Conservation (phyloP, 2,888 invertebrate genomes). For the Dermolepida albohirtum region DNA sequence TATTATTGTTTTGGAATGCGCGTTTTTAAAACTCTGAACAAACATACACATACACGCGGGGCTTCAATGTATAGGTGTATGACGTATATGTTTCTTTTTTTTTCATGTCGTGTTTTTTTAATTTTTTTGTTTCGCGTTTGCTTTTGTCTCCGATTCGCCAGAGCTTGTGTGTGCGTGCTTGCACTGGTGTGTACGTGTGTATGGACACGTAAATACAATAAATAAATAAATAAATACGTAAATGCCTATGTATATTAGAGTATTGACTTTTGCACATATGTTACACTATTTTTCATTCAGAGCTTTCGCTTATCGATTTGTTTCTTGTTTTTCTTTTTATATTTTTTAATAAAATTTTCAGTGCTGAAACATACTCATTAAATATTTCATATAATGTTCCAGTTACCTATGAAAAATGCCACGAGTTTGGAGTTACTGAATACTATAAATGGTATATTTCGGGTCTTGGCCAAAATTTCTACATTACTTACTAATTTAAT, state of each 20-base stretch:
- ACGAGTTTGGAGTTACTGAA: no score
- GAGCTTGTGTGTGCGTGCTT: background rate
- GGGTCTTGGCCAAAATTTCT: no score
- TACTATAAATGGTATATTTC: no score
- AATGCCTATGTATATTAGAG: no score
- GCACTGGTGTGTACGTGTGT: background rate
- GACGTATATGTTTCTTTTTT: constrained; percentile 46
- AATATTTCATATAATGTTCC: no score
- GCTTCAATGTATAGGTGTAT: constrained; percentile 41
- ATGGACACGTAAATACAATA: background rate
- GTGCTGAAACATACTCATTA: no score
- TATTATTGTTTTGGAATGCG: constrained; percentile 68
- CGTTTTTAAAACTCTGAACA: constrained; percentile 67
- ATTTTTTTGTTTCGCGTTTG: constrained; percentile 39
- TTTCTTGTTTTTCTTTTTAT: no score
- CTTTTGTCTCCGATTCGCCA: constrained; percentile 37
- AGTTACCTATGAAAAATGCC: no score
- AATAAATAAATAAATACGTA: no score
- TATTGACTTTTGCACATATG: constrained; percentile 13
- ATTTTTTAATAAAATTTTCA: no score
- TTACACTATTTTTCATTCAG: constrained; percentile 13
- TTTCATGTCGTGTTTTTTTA: constrained; percentile 32
- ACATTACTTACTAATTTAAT: no score
- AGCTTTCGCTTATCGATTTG: constrained; percentile 3
- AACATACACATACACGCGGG: constrained; percentile 56